phyloP scores from a whole-genome alignment of 2,797 vertebrate genomes.

The Tangara arthus region DNA sequence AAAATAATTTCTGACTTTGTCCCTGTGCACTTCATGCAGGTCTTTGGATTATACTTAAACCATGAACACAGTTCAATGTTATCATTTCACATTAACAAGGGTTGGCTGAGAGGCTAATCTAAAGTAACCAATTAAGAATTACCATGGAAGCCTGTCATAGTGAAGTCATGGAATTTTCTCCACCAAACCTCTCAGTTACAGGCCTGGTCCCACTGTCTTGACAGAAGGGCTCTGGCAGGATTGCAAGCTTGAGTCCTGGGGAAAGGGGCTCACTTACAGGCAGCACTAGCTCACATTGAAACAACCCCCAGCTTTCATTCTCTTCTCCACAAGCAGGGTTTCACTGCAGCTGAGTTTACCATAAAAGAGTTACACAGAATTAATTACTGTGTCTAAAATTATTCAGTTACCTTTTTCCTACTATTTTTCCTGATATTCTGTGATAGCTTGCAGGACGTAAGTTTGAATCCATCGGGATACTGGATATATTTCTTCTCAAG shows the following conservation, averaged over 20 bases:
- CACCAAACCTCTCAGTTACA: neutral
- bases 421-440: neutral
- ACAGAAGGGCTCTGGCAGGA: neutral
- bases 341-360: neutral
- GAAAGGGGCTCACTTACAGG: neutral
- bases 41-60: constrained; percentile 52
- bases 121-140: constrained; percentile 62
- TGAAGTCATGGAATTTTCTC: constrained; percentile 56
- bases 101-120: constrained; percentile 49
- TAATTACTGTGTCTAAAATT: neutral
- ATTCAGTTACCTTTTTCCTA: neutral
- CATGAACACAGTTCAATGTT: constrained; percentile 50
- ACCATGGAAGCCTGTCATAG: neutral
- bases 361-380: neutral
- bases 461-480: neutral
- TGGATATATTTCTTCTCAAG: neutral
- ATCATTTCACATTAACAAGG: constrained; percentile 54
- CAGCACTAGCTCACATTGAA: neutral
- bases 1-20: constrained; percentile 52
- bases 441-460: neutral
- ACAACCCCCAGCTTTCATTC: neutral
- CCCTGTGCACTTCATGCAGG: neutral
- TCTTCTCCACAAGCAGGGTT: neutral
- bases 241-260: neutral
- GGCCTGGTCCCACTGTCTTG: neutral